Evolutionary conservation across 2,888 invertebrate genomes (phyloP), one percentile per base, ranked within the genome.

Genomic region (Nasonia oneida): DNA sequence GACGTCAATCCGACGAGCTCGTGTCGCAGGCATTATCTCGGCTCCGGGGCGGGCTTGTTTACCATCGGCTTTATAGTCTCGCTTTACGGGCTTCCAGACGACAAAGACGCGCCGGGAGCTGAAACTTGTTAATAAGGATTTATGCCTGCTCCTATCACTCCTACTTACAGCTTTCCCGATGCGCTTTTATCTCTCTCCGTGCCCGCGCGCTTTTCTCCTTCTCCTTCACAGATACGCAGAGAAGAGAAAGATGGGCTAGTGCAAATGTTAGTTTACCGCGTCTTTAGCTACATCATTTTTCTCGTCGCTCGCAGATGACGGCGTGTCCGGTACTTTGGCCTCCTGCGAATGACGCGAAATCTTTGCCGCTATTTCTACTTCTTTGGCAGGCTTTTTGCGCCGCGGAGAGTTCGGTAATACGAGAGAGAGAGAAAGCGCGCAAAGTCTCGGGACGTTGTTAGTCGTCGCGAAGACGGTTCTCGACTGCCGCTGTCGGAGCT

Each of bases 311-410:
- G 10, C 1, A 6, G 23, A 15, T 14, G 10, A 61, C 33, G 33
- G 47, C n/a, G 73, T 79, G 82, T 74, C 84, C 82, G 83, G 64
- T 57, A 80, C 83, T 86, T 84, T 85, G 81, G 61, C 76, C 74
- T 75, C 2, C 53, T 79, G 79, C 37, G 84, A 85, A 83, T 87
- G 83, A 83, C 85, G 74, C 82, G 82, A 81, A 87, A 87, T 86
- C 80, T 87, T 88, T 81, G 74, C 61, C 23, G 57, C 61, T 73
- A 67, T 67, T 47, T 82, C 67, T 64, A 61, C 76, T 71, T 76
- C 29, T 23, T n/a, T 15, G 8, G 8, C 37, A 5, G 15, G 42
- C 1, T 64, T 70, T 81, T 86, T 74, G 64, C 29, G 33, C 12
- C 29, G 12, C 10, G 14, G 33, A 33, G 33, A 67, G 64, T 67